A percentile compares a stretch with the other conserved stretches of the same genome.
These are phyloP conservation scores for Iselma pallidipennis DNA, from an alignment of 2,888 invertebrate species.

Conservation along the genomic window DNA sequence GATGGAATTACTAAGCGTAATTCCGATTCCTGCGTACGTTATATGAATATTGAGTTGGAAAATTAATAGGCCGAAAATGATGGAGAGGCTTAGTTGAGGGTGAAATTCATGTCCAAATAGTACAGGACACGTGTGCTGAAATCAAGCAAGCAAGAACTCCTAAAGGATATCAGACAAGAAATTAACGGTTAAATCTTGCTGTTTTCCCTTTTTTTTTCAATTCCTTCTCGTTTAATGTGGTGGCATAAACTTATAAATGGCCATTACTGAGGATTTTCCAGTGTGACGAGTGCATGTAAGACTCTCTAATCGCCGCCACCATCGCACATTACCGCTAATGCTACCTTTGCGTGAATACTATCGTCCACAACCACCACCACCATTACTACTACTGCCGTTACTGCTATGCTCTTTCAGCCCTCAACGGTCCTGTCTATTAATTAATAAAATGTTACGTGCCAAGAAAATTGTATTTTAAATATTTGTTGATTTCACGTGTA, in stretches of 20 bases:
- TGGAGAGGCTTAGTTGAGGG: background rate
- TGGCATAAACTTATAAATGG: slow-evolving; percentile 11
- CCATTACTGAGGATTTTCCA: slow-evolving; percentile 19
- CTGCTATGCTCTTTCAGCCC: slow-evolving; percentile 10
- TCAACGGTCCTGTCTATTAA: slow-evolving; percentile 20
- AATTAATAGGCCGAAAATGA: background rate
- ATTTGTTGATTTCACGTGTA: slow-evolving; percentile 25
- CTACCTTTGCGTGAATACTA: slow-evolving; percentile 23
- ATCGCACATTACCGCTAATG: slow-evolving; percentile 27
- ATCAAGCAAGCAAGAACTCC: background rate
- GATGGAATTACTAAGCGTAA: slow-evolving; percentile 22
- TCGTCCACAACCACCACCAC: background rate
- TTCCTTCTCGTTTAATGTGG: background rate
- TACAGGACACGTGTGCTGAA: background rate
- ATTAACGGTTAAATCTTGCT: background rate
- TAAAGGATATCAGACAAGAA: background rate
- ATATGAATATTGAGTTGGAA: background rate
- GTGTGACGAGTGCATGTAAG: slow-evolving; percentile 22
- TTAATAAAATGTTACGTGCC: slow-evolving; percentile 25
- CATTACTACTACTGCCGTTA: background rate
- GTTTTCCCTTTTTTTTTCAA: background rate
- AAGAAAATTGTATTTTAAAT: slow-evolving; percentile 25
- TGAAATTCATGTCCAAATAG: background rate
- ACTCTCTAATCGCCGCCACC: slow-evolving; percentile 22
- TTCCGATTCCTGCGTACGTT: slow-evolving; percentile 24